Evolutionary conservation across 2,113 vertebrate genomes (phyloP), one percentile per base, ranked within the genome.

Genomic region (Apodemus sylvaticus): DNA sequence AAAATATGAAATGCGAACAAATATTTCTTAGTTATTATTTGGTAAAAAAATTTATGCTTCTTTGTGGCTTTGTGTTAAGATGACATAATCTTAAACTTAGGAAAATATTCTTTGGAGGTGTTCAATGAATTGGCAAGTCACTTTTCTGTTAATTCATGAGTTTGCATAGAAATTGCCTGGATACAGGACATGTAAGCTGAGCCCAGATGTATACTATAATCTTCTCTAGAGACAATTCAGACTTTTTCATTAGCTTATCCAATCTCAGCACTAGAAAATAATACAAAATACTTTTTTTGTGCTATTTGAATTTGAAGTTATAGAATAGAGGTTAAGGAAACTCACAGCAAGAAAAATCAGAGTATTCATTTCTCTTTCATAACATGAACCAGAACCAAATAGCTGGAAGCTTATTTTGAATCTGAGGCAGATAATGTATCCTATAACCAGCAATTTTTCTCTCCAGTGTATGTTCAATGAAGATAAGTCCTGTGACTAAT

Each of bases 401-500:
- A 51, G 19, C 91, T 81, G 53, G 60, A 86, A 95, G 58, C 45
- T 91, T 88, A 93, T 95, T 96, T 96, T 95, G n/a, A 96, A 94
- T 77, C 68, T 31, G 36, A 95, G 64, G 82, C 89, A 95, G 93
- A 96, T 92, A 97, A 85, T 93, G 58, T 87, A 96, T 94, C 81
- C 91, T 91, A 76, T 94, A 76, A 97, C 62, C 78, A 89, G 93
- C 83, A 90, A 83, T 97, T 96, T 96, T 86, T 95, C 79, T 96
- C 53, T 89, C 78, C 79, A 91, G 86, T 90, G 97, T 97, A 92
- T 97, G 95, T 91, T 95, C 93, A 92, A 24, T 93, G 74, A 89
- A 95, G 95, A 96, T 97, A 97, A 92, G 70, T 94, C 82, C 36
- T 74, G 39, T 96, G 91, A 96, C 90, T 94, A 92, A 97, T 97